Base-by-base conservation (phyloP, 2,888 invertebrate genomes). In the Agrochola litura region DNA sequence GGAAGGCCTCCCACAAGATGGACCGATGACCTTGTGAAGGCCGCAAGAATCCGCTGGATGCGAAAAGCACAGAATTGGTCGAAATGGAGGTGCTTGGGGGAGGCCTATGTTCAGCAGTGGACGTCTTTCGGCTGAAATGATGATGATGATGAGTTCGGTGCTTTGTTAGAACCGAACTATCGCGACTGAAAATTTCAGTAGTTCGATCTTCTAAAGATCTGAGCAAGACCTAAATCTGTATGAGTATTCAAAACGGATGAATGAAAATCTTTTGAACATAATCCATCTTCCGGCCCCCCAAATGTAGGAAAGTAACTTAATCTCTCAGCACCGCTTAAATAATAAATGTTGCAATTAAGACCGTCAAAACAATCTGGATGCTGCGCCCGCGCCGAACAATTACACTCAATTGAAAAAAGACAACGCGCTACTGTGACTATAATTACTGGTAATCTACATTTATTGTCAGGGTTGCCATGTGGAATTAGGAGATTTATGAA, bases 351-450 rank as follows among this genome's bases (percentile, higher is more conserved):
- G 43, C 73, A 73, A 84, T 76, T 73, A 71, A 73, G 37, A 52
- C 43, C 46, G 58, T 61, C 58, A 72, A 68, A 69, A 70, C 85
- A 84, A 85, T 84, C 83, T 75, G 72, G 73, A n/a, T 49, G 72
- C 49, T 61, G 74, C 69, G 74, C 54, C 52, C 9, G 54, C 75
- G 70, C 52, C 19, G 46, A 63, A 77, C 81, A 84, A 81, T 83
- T 84, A 84, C 56, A 73, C 63, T 69, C 81, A 77, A 83, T 84
- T 84, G 74, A 69, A 81, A 75, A 70, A 77, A 83, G 67, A 83
- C 81, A 84, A 77, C 74, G 77, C 72, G 54, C 61, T 60, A 19
- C 72, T 84, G 68, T 81, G 25, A 72, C 71, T 64, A 25, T 77
- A 74, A 81, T 84, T 81, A 84, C 68, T 74, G 56, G 71, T 65